Evolutionary conservation across 2,113 vertebrate genomes (phyloP).

Genomic region (Grammomys dolichurus): DNA sequence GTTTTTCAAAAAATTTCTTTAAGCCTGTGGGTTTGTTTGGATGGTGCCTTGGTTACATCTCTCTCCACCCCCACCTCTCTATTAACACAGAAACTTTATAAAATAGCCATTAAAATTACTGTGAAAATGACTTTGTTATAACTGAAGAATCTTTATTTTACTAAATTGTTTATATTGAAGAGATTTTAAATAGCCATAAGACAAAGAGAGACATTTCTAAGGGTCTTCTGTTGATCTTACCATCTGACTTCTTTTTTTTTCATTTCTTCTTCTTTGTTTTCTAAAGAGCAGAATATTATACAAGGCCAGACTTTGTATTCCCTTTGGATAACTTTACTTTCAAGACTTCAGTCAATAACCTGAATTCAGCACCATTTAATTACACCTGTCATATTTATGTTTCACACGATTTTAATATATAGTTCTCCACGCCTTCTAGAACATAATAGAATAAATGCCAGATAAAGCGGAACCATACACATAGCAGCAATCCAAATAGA

Average conservation of each 20-base stretch:
- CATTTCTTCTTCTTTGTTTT: neutral
- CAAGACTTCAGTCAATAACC: neutral
- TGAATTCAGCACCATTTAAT: neutral
- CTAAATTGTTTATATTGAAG: slow-evolving; percentile 49
- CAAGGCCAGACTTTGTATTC: neutral
- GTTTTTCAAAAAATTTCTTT: slow-evolving; percentile 32
- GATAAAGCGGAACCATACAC: neutral
- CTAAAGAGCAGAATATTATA: rapidly evolving
- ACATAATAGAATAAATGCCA: slow-evolving; percentile 11
- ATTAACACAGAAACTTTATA: slow-evolving; percentile 31
- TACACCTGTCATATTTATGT: slow-evolving; percentile 1
- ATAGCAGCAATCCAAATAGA: neutral
- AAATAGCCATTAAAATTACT: slow-evolving; percentile 46
- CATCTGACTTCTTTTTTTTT: neutral
- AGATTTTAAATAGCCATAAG: slow-evolving; percentile 41
- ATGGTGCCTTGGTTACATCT: slow-evolving; percentile 2
- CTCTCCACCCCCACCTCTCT: neutral
- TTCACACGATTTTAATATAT: slow-evolving; percentile 44
- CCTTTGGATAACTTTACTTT: neutral
- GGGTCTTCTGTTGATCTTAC: neutral
- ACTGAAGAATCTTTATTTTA: slow-evolving; percentile 57
- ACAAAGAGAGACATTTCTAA: neutral
- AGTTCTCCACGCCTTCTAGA: neutral
- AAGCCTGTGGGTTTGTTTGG: neutral
- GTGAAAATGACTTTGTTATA: slow-evolving; percentile 66